Evolutionary conservation across 2,113 vertebrate species (phyloP), one percentile per base, ranked within the genome.

Genomic region (Malurus cyaneus): DNA sequence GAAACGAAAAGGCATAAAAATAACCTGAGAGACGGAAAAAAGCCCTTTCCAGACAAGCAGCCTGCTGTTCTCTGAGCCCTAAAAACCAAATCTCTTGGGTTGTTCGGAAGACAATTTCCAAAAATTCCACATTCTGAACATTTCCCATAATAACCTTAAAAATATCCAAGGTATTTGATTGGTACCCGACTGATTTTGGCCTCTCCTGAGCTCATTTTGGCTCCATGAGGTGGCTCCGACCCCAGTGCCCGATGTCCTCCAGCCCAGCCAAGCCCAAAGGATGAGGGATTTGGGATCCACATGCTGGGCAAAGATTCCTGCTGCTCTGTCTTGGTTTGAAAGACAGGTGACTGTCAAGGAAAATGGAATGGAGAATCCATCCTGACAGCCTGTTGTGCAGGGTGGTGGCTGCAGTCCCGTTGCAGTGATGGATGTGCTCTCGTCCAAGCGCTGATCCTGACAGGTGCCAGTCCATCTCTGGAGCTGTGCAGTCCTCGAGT

Each of bases 171-270:
- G 5, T 47, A 78, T 79, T 57, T 88, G 42, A 62, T 18, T 31
- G 39, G 28, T 13, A 29, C 20, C 26, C 41, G 19, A 4, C 29
- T 69, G 77, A 17, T 67, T 93, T 89, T 39, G 64, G 23, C 18
- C 10, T 19, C 19, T 25, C 4, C 26, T 32, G 49, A 59, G 42
- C 21, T 59, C 17, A 24, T 49, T 57, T 61, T 34, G 77, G 25
- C 11, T 42, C 56, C 46, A 9, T 49, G 21, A 18, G 0, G 0
- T n/a, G 46, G 60, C 11, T 85, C 15, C 18, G 14, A 9, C 47
- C 32, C 34, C 17, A 47, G 23, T 32, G 18, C 24, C 42, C 1
- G 1, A 53, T 5, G 0, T 32, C 11, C n/a, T 39, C 47, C 56
- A 53, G 36, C 31, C 18, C 80, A 59, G 61, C 18, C 26, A n/a